Evolutionary conservation across 2,113 vertebrate species (phyloP), one percentile per base, ranked within the genome.

Genomic region (Gavialis gangeticus): DNA sequence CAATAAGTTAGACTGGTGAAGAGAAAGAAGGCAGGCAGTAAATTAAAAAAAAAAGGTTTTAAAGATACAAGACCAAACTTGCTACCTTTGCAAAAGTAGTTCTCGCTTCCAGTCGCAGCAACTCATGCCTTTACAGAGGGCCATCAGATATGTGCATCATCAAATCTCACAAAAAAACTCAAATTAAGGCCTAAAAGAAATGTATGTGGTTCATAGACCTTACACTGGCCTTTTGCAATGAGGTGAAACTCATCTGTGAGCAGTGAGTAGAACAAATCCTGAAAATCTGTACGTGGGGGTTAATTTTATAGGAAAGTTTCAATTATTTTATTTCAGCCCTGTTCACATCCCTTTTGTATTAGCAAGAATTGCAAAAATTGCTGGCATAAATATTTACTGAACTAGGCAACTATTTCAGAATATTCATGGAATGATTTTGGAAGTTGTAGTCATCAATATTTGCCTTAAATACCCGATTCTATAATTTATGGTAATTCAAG

Each of bases 1-100:
- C 95, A 97, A 28, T 79, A 93, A 75, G 6, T 80, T 78, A 92
- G 58, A 88, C 56, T 55, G 84, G 19, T 84, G 91, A 75, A 63
- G 57, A 87, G 81, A 71, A 84, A 91, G 22, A 34, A 56, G 9
- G 11, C 59, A 77, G 79, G 81, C 6, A 64, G 84, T 76, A 88
- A 90, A 87, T 16, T 56, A 37, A 91, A 88, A 90, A 58, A 24
- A 37, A 59, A 79, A 64, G 46, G 75, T 58, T 55, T 75, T 66
- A 27, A 85, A 62, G 54, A 54, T 60, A 86, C 5, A 54, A 62
- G 59, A 57, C 46, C 13, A 90, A 88, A 82, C 19, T 66, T 92
- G 81, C 30, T 75, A 14, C 24, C 16, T n/a, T 69, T 59, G 22
- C 67, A 60, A 56, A 17, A 11, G 82, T n/a, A 94, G 18, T 16